phyloP scores from a whole-genome alignment of 1,140 invertebrate species.

The Pseudomyrmex gracilis region DNA sequence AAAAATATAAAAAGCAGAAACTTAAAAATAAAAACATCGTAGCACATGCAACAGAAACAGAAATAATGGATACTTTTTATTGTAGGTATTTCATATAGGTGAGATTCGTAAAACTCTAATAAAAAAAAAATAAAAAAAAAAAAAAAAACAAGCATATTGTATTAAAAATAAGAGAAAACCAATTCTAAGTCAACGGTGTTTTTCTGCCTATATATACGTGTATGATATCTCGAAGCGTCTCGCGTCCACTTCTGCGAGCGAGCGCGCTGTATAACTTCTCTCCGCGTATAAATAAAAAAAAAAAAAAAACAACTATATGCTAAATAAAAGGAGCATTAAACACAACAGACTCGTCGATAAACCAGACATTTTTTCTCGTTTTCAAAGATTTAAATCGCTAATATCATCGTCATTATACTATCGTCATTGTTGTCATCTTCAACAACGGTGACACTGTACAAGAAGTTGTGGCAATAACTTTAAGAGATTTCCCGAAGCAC shows the following conservation, averaged over 20 bases:
- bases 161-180: conserved; percentile 72
- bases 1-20: conserved; percentile 69
- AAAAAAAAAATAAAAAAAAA: conserved; percentile 76
- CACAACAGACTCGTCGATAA: conserved; percentile 53
- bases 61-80: conserved; percentile 84
- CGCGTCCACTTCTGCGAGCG: conserved; percentile 69
- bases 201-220: conserved; percentile 84
- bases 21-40: conserved; percentile 69
- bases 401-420: conserved; percentile 33
- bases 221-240: conserved; percentile 71
- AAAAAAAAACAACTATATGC: conserved; percentile 56
- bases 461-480: conserved; percentile 83
- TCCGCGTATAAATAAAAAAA: conserved; percentile 41
- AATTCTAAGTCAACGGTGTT: conserved; percentile 83
- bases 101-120: conserved; percentile 65
- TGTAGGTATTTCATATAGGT: conserved; percentile 85
- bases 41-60: conserved; percentile 74
- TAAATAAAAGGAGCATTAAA: conserved; percentile 57
- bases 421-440: conserved; percentile 48
- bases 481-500: conserved; percentile 77
- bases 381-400: conserved; percentile 56
- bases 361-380: conserved; percentile 61
- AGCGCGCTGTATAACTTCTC: conserved; percentile 53
- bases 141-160: conserved; percentile 79
- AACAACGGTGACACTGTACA: conserved; percentile 79